Percentiles rank a stretch among this genome's conserved stretches.
Conservation (phyloP, 1,140 invertebrate species). For the Uloborus diversus region DNA sequence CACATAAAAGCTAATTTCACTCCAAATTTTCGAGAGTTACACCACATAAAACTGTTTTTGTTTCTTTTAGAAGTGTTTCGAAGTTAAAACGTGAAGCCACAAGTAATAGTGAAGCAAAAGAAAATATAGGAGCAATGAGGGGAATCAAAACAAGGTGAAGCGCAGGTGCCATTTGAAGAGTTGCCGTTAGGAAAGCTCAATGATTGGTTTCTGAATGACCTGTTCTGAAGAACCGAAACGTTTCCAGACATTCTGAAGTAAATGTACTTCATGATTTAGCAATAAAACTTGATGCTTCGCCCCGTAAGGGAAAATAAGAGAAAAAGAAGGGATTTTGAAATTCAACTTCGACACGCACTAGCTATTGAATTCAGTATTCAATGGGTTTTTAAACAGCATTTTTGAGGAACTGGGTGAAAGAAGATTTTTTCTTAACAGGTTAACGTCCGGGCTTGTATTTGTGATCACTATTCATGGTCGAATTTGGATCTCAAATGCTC, state of each 20-base stretch:
- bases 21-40: too few relatives aligned
- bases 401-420: background rate
- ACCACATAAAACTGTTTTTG: too few relatives aligned
- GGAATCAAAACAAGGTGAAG: conserved; percentile 18
- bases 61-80: too few relatives aligned
- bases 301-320: background rate
- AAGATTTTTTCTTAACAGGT: too few relatives aligned
- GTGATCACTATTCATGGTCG: too few relatives aligned
- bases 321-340: conserved; percentile 34
- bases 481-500: too few relatives aligned
- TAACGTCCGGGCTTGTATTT: too few relatives aligned
- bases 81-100: conserved; percentile 3
- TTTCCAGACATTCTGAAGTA: conserved; percentile 43
- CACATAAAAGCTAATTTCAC: too few relatives aligned
- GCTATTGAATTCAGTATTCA: conserved; percentile 28
- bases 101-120: background rate
- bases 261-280: conserved; percentile 42
- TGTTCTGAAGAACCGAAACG: conserved; percentile 27
- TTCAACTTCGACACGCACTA: background rate
- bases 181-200: conserved; percentile 42
- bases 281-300: conserved; percentile 45
- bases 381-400: conserved; percentile 23
- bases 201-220: conserved; percentile 54
- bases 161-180: conserved; percentile 55
- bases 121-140: conserved; percentile 31